Evolutionary conservation across 1,140 invertebrate genomes (phyloP).

Genomic region (Orchesella cincta): DNA sequence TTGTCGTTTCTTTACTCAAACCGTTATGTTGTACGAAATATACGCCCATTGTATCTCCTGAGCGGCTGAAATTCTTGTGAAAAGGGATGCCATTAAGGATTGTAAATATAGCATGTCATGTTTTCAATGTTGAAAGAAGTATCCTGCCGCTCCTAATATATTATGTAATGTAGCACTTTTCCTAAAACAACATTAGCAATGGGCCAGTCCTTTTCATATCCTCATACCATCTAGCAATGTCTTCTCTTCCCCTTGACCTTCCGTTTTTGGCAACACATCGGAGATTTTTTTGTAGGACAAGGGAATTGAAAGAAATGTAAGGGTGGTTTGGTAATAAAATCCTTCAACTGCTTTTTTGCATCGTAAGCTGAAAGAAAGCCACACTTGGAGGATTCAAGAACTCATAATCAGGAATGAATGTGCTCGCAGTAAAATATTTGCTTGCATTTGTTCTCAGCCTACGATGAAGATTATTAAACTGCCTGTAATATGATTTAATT

Average conservation of each 20-base stretch:
- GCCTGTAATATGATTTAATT: too few species aligned
- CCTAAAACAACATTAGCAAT: not conserved
- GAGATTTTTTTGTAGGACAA: too few species aligned
- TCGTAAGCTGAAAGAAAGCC: too few species aligned
- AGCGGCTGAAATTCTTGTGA: conserved; percentile 15
- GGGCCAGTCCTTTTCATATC: not conserved
- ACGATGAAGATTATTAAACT: too few species aligned
- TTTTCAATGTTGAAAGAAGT: conserved; percentile 11
- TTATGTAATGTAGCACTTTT: conserved; percentile 25
- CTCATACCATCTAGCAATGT: not conserved
- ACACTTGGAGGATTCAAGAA: too few species aligned
- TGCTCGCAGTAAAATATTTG: too few species aligned
- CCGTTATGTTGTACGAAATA: conserved; percentile 4
- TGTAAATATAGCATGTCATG: conserved; percentile 19
- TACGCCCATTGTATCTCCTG: conserved; percentile 27
- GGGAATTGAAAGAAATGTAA: too few species aligned
- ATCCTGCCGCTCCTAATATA: conserved; percentile 1
- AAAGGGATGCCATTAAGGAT: conserved; percentile 21
- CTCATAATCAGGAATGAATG: too few species aligned
- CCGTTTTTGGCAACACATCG: conserved; percentile 10
- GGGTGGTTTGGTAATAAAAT: too few species aligned
- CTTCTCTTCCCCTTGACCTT: conserved; percentile 17
- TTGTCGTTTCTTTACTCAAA: not conserved
- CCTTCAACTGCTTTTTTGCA: too few species aligned
- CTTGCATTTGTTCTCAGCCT: too few species aligned